A percentile compares a stretch with the other conserved stretches of the same genome.
These are phyloP conservation scores for Dasyornis broadbenti DNA, from an alignment of 2,113 vertebrate species.

Conservation along the genomic window DNA sequence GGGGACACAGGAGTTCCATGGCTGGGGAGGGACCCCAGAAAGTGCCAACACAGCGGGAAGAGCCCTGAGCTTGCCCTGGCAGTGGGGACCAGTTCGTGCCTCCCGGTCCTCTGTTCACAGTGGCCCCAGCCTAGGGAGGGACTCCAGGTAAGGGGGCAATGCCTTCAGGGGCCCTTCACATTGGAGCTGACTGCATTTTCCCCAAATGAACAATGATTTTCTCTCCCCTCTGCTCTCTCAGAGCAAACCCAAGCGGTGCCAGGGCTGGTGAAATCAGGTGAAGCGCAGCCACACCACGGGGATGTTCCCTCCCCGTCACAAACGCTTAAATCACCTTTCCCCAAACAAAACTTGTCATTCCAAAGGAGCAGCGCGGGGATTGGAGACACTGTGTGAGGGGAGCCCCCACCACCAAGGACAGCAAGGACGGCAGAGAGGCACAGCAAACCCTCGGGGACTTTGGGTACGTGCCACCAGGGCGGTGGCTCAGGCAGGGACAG, in stretches of 20 bases:
- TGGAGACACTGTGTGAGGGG: fast-evolving
- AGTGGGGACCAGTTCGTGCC: fast-evolving
- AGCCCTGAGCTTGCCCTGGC: neutral
- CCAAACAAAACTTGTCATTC: neutral
- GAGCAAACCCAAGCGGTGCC: neutral
- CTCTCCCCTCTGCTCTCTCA: neutral
- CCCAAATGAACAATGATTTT: neutral
- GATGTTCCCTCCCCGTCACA: neutral
- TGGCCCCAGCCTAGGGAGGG: fast-evolving
- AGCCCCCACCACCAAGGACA: neutral
- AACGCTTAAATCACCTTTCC: neutral
- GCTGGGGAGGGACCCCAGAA: fast-evolving
- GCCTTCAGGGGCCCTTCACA: fast-evolving
- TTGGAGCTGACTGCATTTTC: fast-evolving
- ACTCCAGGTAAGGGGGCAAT: neutral
- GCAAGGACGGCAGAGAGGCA: neutral
- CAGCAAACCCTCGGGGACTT: neutral
- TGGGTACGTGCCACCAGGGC: fast-evolving
- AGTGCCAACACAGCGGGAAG: fast-evolving
- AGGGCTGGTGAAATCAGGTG: neutral
- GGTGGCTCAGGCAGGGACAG: fast-evolving
- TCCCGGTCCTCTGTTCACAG: fast-evolving
- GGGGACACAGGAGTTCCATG: neutral
- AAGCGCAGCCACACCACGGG: neutral
- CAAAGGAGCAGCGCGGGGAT: neutral